Evolutionary conservation across 2,797 vertebrate species (phyloP), one percentile per base, ranked within the genome.

Genomic region (Hyperoplus immaculatus): DNA sequence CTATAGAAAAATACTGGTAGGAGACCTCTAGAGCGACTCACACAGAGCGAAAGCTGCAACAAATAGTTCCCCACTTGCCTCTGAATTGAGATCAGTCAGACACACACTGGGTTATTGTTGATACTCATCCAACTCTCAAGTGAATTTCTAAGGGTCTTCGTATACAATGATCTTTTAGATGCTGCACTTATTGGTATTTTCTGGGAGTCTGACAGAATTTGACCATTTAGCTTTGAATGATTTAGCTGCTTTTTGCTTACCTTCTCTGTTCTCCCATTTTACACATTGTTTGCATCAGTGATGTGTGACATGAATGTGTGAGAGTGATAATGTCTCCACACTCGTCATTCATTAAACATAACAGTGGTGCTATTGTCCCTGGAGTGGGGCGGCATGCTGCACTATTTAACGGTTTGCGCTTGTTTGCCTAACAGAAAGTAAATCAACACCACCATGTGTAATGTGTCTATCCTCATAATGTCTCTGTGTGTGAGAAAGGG

Each of bases 391-490:
- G 4, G 10, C 47, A 66, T 12, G 54, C 46, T 45, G 14, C 8
- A 45, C 21, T 8, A 39, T 49, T 43, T 47, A 55, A 43, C 39
- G 41, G 6, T 16, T 13, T 53, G 21, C 16, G 6, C 56, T 38
- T 36, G 21, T 21, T 21, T 21, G 21, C 55, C 21, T 14, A 45
- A 15, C 8, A 15, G 14, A 62, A 21, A 58, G 69, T 72, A 68
- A 12, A 10, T 69, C 41, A 57, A 60, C 39, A 55, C 43, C 62
- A 57, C 14, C 6, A 5, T 7, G 18, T 15, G 10, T 46, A 53
- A 65, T 36, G 49, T 69, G 66, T 61, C 60, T n/a, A 58, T 59
- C 49, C 61, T 69, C 60, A 54, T 9, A 63, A 47, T 64, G 21
- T 21, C 21, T 21, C 21, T 21, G 21, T 21, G 21, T 21, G 21